phyloP scores from a whole-genome alignment of 2,888 invertebrate species.

The Ligdia adustata region DNA sequence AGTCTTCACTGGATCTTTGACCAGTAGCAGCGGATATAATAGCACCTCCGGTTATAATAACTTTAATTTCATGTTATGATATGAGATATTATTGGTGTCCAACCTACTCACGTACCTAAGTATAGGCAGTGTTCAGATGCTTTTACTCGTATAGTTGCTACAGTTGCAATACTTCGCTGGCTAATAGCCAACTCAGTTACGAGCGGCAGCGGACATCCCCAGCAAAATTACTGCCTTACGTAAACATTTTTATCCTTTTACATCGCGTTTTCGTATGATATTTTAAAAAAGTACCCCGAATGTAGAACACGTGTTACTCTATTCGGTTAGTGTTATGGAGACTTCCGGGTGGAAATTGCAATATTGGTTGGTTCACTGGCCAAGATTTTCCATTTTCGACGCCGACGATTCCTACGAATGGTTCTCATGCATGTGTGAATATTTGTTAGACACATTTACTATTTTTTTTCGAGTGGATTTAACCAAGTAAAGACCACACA shows the following conservation, averaged over 20 bases:
- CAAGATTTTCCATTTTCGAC: conserved; percentile 13
- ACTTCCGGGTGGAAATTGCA: conserved; percentile 8
- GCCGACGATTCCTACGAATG: neutral
- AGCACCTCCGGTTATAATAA: too few relatives aligned
- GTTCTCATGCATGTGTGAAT: conserved; percentile 1
- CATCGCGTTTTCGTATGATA: conserved; percentile 27
- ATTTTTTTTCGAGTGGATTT: neutral
- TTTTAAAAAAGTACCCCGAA: conserved; percentile 23
- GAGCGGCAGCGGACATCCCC: conserved; percentile 26
- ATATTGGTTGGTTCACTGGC: conserved; percentile 10
- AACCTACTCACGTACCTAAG: neutral
- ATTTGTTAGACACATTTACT: neutral
- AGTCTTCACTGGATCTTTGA: too few relatives aligned
- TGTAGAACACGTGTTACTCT: conserved; percentile 29
- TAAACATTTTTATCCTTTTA: conserved; percentile 46
- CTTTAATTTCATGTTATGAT: too few relatives aligned
- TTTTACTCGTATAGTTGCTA: too few relatives aligned
- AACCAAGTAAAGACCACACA: too few relatives aligned
- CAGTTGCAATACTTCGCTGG: conserved; percentile 49
- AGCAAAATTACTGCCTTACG: conserved; percentile 41
- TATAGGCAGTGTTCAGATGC: conserved; percentile 25
- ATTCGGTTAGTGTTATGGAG: conserved; percentile 21
- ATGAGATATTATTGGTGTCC: too few relatives aligned
- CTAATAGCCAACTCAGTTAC: conserved; percentile 48
- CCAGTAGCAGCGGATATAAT: too few relatives aligned